A percentile compares a stretch with the other conserved stretches of the same genome.
phyloP scores from a whole-genome alignment of 2,888 invertebrate species.

The Drosophila setosimentum region DNA sequence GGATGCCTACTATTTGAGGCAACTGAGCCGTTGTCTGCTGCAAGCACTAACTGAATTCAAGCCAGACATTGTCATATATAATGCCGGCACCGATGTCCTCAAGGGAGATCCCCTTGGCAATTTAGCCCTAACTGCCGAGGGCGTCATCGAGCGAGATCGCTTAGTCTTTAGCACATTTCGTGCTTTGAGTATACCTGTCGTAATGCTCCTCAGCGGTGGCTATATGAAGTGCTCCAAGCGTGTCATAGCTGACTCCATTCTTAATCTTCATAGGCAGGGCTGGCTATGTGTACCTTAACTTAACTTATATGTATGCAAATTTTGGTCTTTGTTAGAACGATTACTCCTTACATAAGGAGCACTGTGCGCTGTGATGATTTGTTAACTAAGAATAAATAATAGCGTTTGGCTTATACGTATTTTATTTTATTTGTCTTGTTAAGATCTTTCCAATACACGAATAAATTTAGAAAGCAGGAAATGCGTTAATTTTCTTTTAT shows the following conservation, averaged over 20 bases:
- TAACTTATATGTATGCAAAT: not conserved
- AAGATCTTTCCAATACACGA: not conserved
- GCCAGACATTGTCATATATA: conserved; percentile 94
- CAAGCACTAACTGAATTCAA: conserved; percentile 89
- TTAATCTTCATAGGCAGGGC: conserved; percentile 89
- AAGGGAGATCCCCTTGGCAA: conserved; percentile 92
- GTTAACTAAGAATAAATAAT: not conserved
- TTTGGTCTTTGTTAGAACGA: conserved; percentile 17
- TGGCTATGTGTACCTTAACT: conserved; percentile 82
- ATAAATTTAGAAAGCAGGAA: not conserved
- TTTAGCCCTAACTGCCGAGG: conserved; percentile 90
- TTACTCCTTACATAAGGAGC: not conserved
- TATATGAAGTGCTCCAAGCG: conserved; percentile 91
- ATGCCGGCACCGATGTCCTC: conserved; percentile 96
- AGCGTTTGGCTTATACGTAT: not conserved
- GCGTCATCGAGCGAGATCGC: conserved; percentile 94
- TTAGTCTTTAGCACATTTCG: conserved; percentile 91
- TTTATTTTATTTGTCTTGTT: not conserved
- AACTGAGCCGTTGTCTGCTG: conserved; percentile 89
- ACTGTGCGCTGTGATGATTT: conserved; percentile 28
- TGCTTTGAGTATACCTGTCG: conserved; percentile 89
- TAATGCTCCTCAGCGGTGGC: conserved; percentile 95
- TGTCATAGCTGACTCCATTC: conserved; percentile 94
- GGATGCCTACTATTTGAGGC: conserved; percentile 89
- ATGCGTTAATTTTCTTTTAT: not conserved